phyloP scores from a whole-genome alignment of 2,113 vertebrate species.

The Illadopsis cleaveri region DNA sequence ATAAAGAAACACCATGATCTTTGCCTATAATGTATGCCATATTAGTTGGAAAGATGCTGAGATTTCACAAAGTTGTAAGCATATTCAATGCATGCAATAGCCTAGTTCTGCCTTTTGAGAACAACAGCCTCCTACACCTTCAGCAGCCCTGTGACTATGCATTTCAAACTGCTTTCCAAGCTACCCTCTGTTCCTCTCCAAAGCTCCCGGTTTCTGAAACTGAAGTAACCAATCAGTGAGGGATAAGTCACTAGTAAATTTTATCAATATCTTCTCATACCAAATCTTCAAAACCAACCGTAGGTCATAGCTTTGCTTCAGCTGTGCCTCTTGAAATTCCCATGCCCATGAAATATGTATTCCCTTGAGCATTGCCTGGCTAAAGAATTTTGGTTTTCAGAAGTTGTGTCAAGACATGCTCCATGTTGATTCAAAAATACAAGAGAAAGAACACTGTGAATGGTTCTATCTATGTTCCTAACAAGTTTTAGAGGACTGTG shows the following conservation, averaged over 20 bases:
- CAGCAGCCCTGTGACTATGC: neutral
- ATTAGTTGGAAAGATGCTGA: neutral
- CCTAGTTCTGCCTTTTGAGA: neutral
- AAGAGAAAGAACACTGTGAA: too few species aligned
- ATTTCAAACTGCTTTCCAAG: neutral
- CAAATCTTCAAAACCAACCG: neutral
- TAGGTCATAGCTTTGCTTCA: neutral
- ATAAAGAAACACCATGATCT: neutral
- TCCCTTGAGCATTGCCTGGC: neutral
- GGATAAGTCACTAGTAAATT: neutral
- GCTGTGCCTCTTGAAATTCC: neutral
- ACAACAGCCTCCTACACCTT: neutral
- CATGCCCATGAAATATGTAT: neutral
- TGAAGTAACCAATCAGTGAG: neutral
- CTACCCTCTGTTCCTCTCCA: neutral
- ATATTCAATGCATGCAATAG: neutral
- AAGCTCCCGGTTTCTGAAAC: neutral
- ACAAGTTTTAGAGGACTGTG: neutral
- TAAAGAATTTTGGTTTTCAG: neutral
- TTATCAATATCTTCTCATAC: neutral
- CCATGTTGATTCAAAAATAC: neutral
- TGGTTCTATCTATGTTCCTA: neutral
- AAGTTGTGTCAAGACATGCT: neutral
- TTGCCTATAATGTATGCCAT: neutral
- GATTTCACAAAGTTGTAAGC: neutral